phyloP scores from a whole-genome alignment of 2,113 vertebrate species.

The Saimiri boliviensis region DNA sequence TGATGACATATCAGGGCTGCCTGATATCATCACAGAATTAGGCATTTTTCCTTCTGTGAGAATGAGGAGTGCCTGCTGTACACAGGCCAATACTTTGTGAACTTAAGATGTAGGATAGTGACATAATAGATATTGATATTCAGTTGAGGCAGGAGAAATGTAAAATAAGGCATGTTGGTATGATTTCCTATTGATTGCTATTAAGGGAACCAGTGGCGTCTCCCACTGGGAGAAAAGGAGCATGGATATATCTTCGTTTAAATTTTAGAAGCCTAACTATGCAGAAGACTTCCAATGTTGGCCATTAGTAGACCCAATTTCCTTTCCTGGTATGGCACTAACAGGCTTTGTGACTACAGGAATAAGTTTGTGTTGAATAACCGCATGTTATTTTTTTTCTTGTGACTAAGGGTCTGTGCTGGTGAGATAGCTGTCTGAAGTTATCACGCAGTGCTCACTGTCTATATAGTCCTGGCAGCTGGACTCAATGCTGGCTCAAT shows the following conservation, averaged over 20 bases:
- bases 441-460: accelerated
- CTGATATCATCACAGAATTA: background rate
- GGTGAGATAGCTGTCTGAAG: background rate
- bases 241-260: background rate
- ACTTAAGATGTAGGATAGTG: background rate
- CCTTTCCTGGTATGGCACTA: background rate
- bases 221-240: background rate
- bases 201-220: background rate
- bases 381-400: background rate
- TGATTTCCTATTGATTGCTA: background rate
- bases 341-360: background rate
- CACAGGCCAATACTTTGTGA: background rate
- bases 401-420: background rate
- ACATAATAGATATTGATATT: background rate
- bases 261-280: background rate
- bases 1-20: background rate
- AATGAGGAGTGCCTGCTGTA: background rate
- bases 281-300: background rate
- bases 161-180: background rate
- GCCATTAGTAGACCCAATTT: background rate
- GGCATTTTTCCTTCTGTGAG: background rate
- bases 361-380: background rate
- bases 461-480: background rate
- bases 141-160: background rate
- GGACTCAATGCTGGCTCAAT: accelerated